phyloP scores from a whole-genome alignment of 1,140 invertebrate genomes.

The Drosophila arizonae region DNA sequence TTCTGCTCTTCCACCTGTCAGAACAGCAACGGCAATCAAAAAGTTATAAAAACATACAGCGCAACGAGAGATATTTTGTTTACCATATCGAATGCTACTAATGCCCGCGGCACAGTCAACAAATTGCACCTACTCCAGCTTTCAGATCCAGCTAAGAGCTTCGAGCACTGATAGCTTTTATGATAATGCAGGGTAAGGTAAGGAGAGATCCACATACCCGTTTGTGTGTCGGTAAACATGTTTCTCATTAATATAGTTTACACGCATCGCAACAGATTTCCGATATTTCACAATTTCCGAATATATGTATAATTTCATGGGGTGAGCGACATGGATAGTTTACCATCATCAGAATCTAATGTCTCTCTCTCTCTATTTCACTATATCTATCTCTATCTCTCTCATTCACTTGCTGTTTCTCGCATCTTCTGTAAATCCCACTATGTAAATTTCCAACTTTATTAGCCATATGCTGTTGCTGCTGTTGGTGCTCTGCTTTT shows the following conservation, averaged over 20 bases:
- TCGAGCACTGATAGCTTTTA: background rate
- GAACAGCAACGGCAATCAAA: slow-evolving; percentile 57
- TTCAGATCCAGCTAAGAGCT: background rate
- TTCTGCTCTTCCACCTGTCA: slow-evolving; percentile 46
- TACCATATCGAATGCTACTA: slow-evolving; percentile 56
- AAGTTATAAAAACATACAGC: slow-evolving; percentile 63
- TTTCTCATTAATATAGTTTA: slow-evolving; percentile 5
- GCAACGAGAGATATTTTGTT: slow-evolving; percentile 42
- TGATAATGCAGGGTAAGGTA: background rate
- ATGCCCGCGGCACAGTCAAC: slow-evolving; percentile 34
- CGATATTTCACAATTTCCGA: background rate
- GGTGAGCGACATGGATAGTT: slow-evolving; percentile 18
- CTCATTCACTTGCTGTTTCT: background rate
- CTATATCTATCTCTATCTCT: background rate
- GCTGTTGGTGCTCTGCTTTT: slow-evolving; percentile 1
- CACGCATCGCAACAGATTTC: background rate
- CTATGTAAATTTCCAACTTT: slow-evolving; percentile 42
- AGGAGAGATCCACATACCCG: background rate
- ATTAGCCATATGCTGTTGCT: slow-evolving; percentile 57
- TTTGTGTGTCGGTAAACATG: background rate
- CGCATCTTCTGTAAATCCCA: slow-evolving; percentile 18
- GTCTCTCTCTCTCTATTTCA: background rate
- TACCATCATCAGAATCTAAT: slow-evolving; percentile 20
- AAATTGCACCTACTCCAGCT: slow-evolving; percentile 44
- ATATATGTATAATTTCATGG: background rate